Base-by-base conservation (phyloP, 1,140 invertebrate genomes). In the Venturia canescens region DNA sequence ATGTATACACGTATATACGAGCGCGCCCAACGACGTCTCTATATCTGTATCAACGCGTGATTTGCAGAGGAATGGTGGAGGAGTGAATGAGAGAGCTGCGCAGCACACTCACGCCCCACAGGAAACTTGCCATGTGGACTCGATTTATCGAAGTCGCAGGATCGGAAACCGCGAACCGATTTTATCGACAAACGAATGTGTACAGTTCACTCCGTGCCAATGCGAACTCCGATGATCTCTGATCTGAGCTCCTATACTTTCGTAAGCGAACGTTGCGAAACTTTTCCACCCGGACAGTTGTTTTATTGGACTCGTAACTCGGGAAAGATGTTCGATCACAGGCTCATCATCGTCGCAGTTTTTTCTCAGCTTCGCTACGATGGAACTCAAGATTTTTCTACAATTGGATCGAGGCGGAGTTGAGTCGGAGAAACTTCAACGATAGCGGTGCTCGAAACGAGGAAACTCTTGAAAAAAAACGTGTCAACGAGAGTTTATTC, bases 141-240 rank as follows among this genome's bases (percentile, higher is more conserved):
- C 66, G 27, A 69, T 69, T 69, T 69, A 69, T 69, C 27, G n/a
- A 69, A 29, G 66, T 69, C 66, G 66, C 66, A 29, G 16, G 66
- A 69, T 69, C 66, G 29, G 66, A 69, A 69, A 69, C 29, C 26
- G 27, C 66, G 66, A 69, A 21, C 29, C 66, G 66, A 69, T 69
- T 69, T 69, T 69, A 69, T 69, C 66, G 66, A 69, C 29, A 31
- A 69, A 69, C 66, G 66, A 69, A 69, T 29, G 27, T 63, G 9
- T 69, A 69, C 29, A n/a, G 29, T 1, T 6, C 9, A 34, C 16
- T 69, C 66, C 9, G 21, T 31, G 66, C 29, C 27, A 69, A 31
- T 18, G 3, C 13, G 27, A 69, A 18, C 66, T 31, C 66, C 27
- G 21, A 69, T 7, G 29, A 69, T 63, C n/a, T 21, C 21, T n/a